Percentiles rank a stretch among this genome's conserved stretches.
These are phyloP conservation scores for Apogon hyalosoma DNA, from an alignment of 2,797 vertebrate genomes.

Conservation along the genomic window DNA sequence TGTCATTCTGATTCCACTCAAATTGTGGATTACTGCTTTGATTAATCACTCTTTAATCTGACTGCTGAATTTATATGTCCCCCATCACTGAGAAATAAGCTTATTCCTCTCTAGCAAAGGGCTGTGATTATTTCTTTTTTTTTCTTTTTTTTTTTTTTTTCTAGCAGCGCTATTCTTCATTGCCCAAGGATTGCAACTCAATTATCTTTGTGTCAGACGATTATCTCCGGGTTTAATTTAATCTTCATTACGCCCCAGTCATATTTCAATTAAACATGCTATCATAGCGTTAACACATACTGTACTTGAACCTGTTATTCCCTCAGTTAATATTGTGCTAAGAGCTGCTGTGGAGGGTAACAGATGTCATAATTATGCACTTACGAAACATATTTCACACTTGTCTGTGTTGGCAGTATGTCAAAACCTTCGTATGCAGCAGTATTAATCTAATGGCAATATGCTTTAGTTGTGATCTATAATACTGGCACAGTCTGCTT, in stretches of 20 bases:
- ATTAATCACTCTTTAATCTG: slow-evolving; percentile 89
- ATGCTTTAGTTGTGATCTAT: slow-evolving; percentile 83
- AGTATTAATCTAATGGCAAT: slow-evolving; percentile 88
- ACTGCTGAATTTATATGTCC: slow-evolving; percentile 83
- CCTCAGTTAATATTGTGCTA: slow-evolving; percentile 89
- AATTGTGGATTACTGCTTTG: slow-evolving; percentile 87
- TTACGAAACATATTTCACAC: slow-evolving; percentile 90
- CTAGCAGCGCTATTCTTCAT: slow-evolving; percentile 83
- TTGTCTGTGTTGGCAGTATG: slow-evolving; percentile 70
- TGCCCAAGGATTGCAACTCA: slow-evolving; percentile 88
- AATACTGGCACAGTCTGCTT: slow-evolving; percentile 70
- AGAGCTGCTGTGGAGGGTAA: slow-evolving; percentile 87
- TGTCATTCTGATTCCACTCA: slow-evolving; percentile 81
- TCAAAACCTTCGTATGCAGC: slow-evolving; percentile 53
- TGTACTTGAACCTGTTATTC: slow-evolving; percentile 90
- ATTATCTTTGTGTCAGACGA: slow-evolving; percentile 94
- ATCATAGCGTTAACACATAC: slow-evolving; percentile 88
- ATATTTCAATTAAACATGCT: slow-evolving; percentile 95
- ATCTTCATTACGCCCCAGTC: slow-evolving; percentile 91
- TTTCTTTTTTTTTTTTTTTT: slow-evolving; percentile 65
- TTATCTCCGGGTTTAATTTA: slow-evolving; percentile 94
- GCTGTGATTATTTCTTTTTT: slow-evolving; percentile 81
- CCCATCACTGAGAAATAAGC: slow-evolving; percentile 80
- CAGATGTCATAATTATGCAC: slow-evolving; percentile 96
- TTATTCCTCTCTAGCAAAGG: slow-evolving; percentile 80